Base-by-base conservation (phyloP, 2,888 invertebrate species). In the Hartigia nigra region DNA sequence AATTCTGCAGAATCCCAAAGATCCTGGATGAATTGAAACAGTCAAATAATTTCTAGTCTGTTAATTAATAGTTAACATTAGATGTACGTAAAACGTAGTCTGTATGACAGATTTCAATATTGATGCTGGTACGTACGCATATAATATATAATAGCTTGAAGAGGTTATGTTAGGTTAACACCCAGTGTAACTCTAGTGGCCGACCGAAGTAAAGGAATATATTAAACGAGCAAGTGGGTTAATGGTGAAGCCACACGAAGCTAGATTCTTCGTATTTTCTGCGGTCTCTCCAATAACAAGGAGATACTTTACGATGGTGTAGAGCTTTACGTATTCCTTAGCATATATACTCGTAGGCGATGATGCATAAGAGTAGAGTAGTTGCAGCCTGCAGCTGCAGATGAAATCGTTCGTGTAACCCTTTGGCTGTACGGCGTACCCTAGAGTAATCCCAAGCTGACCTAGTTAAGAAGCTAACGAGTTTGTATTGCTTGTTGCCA, bases 161-260 rank as follows among this genome's bases (percentile, higher is more conserved):
- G 55, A 55, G 55, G 55, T 55, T 23, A 23, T 2, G 12, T 23
- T 55, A 23, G 55, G 55, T 14, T 23, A 23, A 34, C 72, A 72
- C 23, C 31, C 14, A 31, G 34, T 32, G 72, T 31, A 14, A 72
- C 72, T 72, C 34, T 9, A 72, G 31, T 31, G 31, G 31, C 31
- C 72, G 72, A 23, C 34, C 72, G 12, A 12, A 34, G 35, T 36
- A n/a, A 75, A 75, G 37, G n/a, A 75, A 75, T 36, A 36, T 34
- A 36, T 79, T 83, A 82, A 82, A 81, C 74, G 77, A 77, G 81
- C 82, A 87, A 87, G 87, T 87, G 85, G 86, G 87, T 87, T 87
- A 87, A 87, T 84, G 84, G 82, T 70, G 78, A 82, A 79, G 81
- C 74, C 74, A 37, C 69, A 74, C 55, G 55, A 55, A 55, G 55